Percentiles rank a stretch among this genome's conserved stretches.
Conservation (phyloP, 2,888 invertebrate genomes). For the Nemotelus nigrinus region DNA sequence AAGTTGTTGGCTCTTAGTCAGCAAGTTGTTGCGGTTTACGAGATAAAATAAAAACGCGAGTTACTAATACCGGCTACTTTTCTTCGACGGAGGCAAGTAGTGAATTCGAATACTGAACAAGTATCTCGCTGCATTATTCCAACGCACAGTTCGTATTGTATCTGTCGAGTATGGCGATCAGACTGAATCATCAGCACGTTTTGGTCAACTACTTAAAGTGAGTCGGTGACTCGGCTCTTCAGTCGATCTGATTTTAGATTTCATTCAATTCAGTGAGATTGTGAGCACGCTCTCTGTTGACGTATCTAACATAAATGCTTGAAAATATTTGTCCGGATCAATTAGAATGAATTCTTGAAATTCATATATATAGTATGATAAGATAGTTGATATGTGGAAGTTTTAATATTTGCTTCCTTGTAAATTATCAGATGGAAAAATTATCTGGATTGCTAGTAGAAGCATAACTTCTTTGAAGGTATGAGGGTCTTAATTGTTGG, state of each 20-base stretch:
- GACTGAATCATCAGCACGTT: conserved; percentile 33
- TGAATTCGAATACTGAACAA: conserved; percentile 29
- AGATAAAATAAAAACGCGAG: neutral
- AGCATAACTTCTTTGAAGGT: no score
- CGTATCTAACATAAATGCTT: neutral
- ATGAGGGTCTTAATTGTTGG: no score
- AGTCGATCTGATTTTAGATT: conserved; percentile 36
- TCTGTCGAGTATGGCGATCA: conserved; percentile 9
- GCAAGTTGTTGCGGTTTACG: neutral
- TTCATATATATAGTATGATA: no score
- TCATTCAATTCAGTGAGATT: neutral
- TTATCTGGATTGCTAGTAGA: no score
- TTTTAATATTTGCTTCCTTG: no score
- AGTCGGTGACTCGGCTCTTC: neutral
- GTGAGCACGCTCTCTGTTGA: conserved; percentile 14
- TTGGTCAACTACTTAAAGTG: conserved; percentile 38
- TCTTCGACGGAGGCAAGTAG: neutral
- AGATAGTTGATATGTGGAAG: no score
- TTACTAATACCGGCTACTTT: neutral
- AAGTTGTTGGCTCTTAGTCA: no score
- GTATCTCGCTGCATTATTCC: conserved; percentile 19
- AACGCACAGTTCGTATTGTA: conserved; percentile 21
- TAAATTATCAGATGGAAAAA: no score
- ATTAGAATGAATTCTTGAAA: no score
- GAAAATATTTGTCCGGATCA: conserved; percentile 3